Base-by-base conservation (phyloP, 2,888 invertebrate species). In the Micoletzkya japonica region DNA sequence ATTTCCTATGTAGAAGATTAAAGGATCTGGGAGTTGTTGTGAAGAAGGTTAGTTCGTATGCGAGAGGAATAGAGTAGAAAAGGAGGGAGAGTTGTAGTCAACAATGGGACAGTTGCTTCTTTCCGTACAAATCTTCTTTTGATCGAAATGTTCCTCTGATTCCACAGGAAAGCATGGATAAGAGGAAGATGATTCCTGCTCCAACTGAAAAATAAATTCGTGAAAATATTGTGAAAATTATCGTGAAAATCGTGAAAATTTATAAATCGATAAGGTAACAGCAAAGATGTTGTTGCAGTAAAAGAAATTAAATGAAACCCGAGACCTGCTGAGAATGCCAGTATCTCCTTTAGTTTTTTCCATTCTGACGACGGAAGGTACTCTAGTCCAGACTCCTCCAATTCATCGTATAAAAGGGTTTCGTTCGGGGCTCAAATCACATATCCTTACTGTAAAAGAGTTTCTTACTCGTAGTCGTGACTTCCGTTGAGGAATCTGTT, bases 21-120 rank as follows among this genome's bases (percentile, higher is more conserved):
- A 90, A 90, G 80, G 86, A 89, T 56, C 87, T 89, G 74, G 91
- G 91, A 54, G 88, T 91, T 10, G 88, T 88, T 85, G 90, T 91
- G 26, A 85, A 87, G 73, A 87, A 89, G 89, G 88, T 88, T 74
- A 73, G 72, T 24, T 37, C 52, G 10, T 14, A 24, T 30, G 1
- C 28, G n/a, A 32, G 7, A 52, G 24, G 10, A 52, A 24, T 52
- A 52, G 14, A 14, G 2, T 4, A n/a, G 50, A 17, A 32, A 28
- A n/a, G 28, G 32, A 26, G 49, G 30, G 44, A 32, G 61, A 24
- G 49, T 28, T 39, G 10, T 4, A 39, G 39, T 10, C 39, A n/a
- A n/a, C n/a, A n/a, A n/a, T n/a, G n/a, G n/a, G n/a, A n/a, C n/a
- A n/a, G n/a, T n/a, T n/a, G n/a, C n/a, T n/a, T n/a, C n/a, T n/a